A percentile compares a stretch with the other conserved stretches of the same genome.
These are phyloP conservation scores for Psephotus haematonotus DNA, from an alignment of 2,113 vertebrate genomes.

Conservation along the genomic window DNA sequence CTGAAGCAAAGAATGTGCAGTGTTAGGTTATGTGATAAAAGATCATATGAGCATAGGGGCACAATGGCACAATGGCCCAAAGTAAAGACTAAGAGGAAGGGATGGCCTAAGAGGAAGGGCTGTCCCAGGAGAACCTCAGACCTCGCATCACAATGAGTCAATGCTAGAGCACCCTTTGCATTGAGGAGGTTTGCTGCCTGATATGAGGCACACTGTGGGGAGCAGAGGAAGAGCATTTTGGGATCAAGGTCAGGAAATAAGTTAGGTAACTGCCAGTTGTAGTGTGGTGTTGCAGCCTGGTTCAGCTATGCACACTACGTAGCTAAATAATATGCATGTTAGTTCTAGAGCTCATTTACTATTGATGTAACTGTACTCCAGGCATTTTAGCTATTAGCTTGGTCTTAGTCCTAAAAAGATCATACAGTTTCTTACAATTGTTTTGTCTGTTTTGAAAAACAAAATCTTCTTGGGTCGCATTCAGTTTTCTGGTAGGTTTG, in stretches of 20 bases:
- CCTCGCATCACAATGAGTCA: accelerated
- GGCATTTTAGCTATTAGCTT: not conserved
- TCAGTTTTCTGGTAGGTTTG: not conserved
- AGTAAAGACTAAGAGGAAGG: not conserved
- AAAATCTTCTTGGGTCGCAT: not conserved
- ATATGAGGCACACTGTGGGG: not conserved
- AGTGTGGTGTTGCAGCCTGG: not conserved
- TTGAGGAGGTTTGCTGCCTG: not conserved
- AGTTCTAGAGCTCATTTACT: not conserved
- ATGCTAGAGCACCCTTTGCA: not conserved
- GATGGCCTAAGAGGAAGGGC: not conserved
- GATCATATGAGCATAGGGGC: not conserved
- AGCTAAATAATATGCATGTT: not conserved
- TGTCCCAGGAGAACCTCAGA: not conserved
- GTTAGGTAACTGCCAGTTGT: not conserved
- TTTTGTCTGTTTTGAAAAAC: not conserved
- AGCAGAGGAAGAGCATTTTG: not conserved
- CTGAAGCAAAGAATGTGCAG: not conserved
- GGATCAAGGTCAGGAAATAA: not conserved
- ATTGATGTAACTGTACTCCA: not conserved
- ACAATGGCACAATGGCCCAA: not conserved
- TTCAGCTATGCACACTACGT: not conserved
- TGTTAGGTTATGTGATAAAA: not conserved
- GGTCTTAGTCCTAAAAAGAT: not conserved
- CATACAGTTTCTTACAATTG: not conserved